Conservation (phyloP, 2,113 vertebrate genomes). For the Fulica atra region DNA sequence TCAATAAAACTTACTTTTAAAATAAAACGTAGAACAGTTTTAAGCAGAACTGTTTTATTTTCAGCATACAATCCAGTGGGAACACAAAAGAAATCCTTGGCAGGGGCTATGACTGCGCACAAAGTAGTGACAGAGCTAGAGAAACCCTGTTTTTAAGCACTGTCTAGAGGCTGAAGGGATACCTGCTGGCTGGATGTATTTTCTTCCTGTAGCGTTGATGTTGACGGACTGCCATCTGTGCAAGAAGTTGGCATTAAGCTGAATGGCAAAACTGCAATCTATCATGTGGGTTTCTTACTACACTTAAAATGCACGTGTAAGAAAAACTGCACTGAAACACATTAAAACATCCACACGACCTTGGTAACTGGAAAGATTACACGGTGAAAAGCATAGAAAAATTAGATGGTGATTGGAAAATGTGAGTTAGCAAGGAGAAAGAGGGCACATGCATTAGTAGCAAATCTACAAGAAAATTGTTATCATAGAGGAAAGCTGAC, state of each 20-base stretch:
- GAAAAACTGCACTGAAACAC: not conserved
- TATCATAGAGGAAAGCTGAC: not conserved
- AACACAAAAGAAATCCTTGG: not conserved
- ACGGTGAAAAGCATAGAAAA: not conserved
- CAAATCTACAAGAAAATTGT: not conserved
- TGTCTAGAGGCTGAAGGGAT: not conserved
- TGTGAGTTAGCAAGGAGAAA: not conserved
- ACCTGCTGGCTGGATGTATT: not conserved
- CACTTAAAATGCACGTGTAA: not conserved
- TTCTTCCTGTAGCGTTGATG: not conserved
- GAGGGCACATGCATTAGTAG: not conserved
- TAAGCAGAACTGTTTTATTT: not conserved
- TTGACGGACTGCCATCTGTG: not conserved
- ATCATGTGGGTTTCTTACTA: not conserved
- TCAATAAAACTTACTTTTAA: conserved; percentile 25
- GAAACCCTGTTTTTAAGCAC: not conserved
- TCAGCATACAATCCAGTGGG: not conserved
- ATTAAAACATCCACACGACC: not conserved
- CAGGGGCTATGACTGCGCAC: not conserved
- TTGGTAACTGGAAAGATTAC: not conserved
- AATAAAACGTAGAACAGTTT: not conserved
- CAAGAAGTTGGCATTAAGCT: not conserved
- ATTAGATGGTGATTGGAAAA: not conserved
- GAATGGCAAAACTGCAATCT: not conserved
- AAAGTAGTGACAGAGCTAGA: not conserved